Base-by-base conservation (phyloP, 2,797 vertebrate species). In the Cyprinella venusta region DNA sequence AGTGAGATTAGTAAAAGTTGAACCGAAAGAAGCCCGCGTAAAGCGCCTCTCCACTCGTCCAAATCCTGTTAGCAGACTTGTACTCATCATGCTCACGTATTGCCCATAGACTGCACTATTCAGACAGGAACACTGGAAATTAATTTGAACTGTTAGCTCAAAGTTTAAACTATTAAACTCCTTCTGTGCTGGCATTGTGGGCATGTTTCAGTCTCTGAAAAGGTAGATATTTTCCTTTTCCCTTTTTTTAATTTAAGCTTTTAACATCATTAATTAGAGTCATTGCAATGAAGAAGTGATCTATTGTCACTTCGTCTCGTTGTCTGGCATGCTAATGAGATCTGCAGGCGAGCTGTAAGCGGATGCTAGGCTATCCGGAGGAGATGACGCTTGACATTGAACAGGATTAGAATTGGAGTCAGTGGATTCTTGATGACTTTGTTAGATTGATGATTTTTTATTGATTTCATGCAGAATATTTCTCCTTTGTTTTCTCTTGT, bases 71-170 rank as follows among this genome's bases (percentile, higher is more conserved):
- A 94, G 90, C 89, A 86, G 87, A 89, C 86, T 92, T 89, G 78
- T 87, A 88, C 88, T 90, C 86, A 88, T 90, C 74, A 82, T 12
- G 92, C 61, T 75, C 71, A 91, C 91, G 86, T 92, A 90, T 91
- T 93, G 91, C 90, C 88, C 89, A 88, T 84, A 88, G 88, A 89
- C 89, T 81, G 30, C 1, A 8, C 87, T 88, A 91, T 92, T 92
- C 93, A 88, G 90, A 88, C 87, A 89, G 86, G 87, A 93, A 92
- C 93, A 86, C 92, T 86, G 88, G 72, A 94, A 95, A 94, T 95
- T 94, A 94, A 95, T 95, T 95, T 94, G 89, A 89, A 86, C 90
- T 87, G 93, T 94, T 94, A 92, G 93, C 93, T 93, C 89, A 90
- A 92, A 83, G 81, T 83, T 88, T 87, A 85, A 89, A 88, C 91